These are phyloP conservation scores for Acanthurus leucopareius DNA, from an alignment of 2,797 vertebrate species.

Conservation along the genomic window DNA sequence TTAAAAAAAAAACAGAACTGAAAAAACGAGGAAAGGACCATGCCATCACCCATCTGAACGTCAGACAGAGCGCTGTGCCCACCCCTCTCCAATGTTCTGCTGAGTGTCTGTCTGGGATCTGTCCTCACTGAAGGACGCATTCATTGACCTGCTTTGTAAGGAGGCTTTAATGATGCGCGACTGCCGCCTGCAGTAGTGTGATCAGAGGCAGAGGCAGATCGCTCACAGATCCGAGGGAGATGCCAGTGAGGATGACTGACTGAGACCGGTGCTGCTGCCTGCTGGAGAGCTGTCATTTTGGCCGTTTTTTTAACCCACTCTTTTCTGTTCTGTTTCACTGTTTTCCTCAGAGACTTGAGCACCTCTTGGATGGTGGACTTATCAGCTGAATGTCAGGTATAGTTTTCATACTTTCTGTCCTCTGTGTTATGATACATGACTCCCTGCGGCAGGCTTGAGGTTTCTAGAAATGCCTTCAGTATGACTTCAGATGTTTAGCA, in stretches of 20 bases:
- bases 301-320: conserved; percentile 41
- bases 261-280: conserved; percentile 58
- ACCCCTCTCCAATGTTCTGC: conserved; percentile 14
- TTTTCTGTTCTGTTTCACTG: conserved; percentile 17
- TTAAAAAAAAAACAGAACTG: conserved; percentile 13
- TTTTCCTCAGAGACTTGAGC: conserved; percentile 40
- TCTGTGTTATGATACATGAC: conserved; percentile 28
- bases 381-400: conserved; percentile 78
- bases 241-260: conserved; percentile 61
- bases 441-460: conserved; percentile 25
- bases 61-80: conserved; percentile 33
- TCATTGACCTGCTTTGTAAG: conserved; percentile 69
- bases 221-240: conserved; percentile 57
- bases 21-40: conserved; percentile 37
- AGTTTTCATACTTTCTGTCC: conserved; percentile 31
- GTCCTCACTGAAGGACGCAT: conserved; percentile 66
- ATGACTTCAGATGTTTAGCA: background rate
- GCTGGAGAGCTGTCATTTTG: conserved; percentile 60
- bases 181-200: conserved; percentile 64
- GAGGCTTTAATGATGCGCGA: conserved; percentile 67
- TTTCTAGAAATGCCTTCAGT: conserved; percentile 13
- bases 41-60: conserved; percentile 37
- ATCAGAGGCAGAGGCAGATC: conserved; percentile 55
- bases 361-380: conserved; percentile 72
- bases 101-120: conserved; percentile 60